phyloP scores from a whole-genome alignment of 2,888 invertebrate genomes.

The Mechanitis mazaeus region DNA sequence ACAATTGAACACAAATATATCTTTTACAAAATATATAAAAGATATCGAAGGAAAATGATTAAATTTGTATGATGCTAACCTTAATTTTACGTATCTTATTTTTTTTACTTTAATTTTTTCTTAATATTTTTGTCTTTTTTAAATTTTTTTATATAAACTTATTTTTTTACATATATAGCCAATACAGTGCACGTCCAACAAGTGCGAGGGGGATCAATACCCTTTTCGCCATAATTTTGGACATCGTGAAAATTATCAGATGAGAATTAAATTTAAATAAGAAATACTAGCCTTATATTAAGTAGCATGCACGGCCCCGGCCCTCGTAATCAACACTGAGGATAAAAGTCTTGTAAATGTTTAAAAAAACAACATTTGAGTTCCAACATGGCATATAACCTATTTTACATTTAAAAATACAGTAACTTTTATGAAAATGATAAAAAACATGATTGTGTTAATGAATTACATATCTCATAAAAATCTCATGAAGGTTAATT shows the following conservation, averaged over 20 bases:
- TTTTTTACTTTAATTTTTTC: conserved; percentile 9
- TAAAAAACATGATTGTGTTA: conserved; percentile 5
- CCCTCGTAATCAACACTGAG: not conserved
- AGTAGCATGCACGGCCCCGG: conserved; percentile 19
- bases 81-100: not conserved
- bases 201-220: conserved; percentile 67
- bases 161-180: conserved; percentile 14
- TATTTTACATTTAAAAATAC: conserved; percentile 1
- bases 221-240: conserved; percentile 70
- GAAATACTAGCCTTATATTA: conserved; percentile 16
- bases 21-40: too few species aligned
- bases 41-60: too few species aligned
- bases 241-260: conserved; percentile 74
- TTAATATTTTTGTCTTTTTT: conserved; percentile 3
- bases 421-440: conserved; percentile 1
- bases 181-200: conserved; percentile 57
- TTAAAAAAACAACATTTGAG: not conserved
- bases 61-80: too few species aligned
- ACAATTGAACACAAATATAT: too few species aligned
- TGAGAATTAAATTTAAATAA: conserved; percentile 1
- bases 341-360: not conserved
- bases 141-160: conserved; percentile 9
- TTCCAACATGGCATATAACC: too few species aligned
- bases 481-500: conserved; percentile 29
- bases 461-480: conserved; percentile 17